Base-by-base conservation (phyloP, 2,797 vertebrate species). In the Salarias fasciatus region DNA sequence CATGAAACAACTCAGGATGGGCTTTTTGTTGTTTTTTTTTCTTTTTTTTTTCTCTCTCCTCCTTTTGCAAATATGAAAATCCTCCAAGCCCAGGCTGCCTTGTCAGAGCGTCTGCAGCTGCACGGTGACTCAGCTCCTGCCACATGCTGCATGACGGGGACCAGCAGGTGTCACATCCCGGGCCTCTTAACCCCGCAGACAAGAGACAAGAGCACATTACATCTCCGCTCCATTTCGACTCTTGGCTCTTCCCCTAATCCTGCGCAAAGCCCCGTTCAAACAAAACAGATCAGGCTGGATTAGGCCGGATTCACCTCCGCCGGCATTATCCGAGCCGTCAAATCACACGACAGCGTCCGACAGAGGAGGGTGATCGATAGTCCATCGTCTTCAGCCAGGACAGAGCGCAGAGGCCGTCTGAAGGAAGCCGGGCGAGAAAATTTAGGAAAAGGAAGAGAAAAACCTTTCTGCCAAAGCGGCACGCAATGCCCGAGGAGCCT, bases 241-340 rank as follows among this genome's bases (percentile, higher is more conserved):
- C 61, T 69, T 60, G 47, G 62, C 59, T 76, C 72, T 63, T 80
- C 54, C 54, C 51, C 57, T 83, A 86, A 89, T 84, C 79, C 75
- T 49, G 36, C 0, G 1, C 72, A 75, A 87, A 75, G 5, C 63
- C 42, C 45, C 45, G 45, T 55, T 81, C 62, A 83, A 80, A 84
- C 60, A 72, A 81, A 84, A 79, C 63, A 59, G 75, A 81, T 77
- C 69, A 76, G 66, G 69, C 72, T 75, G 83, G 80, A 86, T 87
- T 83, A 86, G 64, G 57, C 59, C 45, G 67, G 68, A 67, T 78
- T 85, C 78, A 73, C 80, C 72, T 74, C 24, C 2, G 50, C 29
- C 58, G 57, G 71, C 56, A 57, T 79, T 63, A 69, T 76, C 69
- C 42, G 31, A 3, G 18, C 18, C 24, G 18, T 24, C 18, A 18